Evolutionary conservation across 2,113 vertebrate species (phyloP), one percentile per base, ranked within the genome.

Genomic region (Grus americana): DNA sequence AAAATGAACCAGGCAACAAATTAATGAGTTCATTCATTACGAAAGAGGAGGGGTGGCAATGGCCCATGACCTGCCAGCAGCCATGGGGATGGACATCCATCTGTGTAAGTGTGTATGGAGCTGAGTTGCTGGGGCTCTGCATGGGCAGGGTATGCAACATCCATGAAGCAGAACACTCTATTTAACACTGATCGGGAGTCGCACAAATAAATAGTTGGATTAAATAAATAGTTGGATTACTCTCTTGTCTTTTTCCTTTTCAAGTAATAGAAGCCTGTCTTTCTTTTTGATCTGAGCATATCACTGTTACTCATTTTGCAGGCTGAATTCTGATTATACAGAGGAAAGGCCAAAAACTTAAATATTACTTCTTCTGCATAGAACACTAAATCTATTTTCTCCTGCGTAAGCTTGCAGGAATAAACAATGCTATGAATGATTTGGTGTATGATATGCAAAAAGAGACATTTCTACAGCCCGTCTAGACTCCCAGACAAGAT

Each of bases 401-500:
- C 70, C 63, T 92, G 90, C 83, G 88, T 92, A 61, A 97, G 79
- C 40, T 96, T 93, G 86, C 91, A 96, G 82, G 66, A 90, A 91
- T 94, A 96, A 98, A 97, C 76, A 97, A 95, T 76, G 70, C 63
- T 93, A 63, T 92, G 89, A 96, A 94, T 88, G 90, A 93, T 94
- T 91, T 95, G 78, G 86, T 86, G 90, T 88, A 96, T 96, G 96
- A 95, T 96, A 95, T 89, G 92, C 96, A 97, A 95, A 94, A 97
- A 90, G 73, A 96, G 89, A 90, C 75, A 86, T 95, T 97, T 97
- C 96, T 97, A 65, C 88, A 96, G 96, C 76, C 79, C 8, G 91
- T 98, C 98, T 98, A 96, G 97, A 98, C 96, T 97, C 40, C 76
- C 88, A 97, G 96, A 97, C 96, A 98, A 98, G 95, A 96, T 93